Conservation (phyloP, 2,113 vertebrate genomes). For the Microcebus jonahi region DNA sequence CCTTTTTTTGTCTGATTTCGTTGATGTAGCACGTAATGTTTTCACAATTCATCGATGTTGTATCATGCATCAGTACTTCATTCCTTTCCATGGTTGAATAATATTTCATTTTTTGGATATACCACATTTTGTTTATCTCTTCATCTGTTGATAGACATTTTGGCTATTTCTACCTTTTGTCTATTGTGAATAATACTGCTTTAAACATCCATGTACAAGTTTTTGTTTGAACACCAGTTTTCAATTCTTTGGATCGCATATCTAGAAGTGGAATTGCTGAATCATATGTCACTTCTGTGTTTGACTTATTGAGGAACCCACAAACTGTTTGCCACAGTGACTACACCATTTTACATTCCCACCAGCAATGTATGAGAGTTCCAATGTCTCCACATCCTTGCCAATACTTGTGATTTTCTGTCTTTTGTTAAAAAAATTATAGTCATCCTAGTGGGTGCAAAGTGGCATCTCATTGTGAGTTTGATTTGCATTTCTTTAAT, state of each 20-base stretch:
- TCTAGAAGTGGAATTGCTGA: not conserved
- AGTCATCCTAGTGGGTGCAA: not conserved
- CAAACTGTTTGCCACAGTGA: not conserved
- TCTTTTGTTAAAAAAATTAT: not conserved
- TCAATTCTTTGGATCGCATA: not conserved
- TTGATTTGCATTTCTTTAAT: not conserved
- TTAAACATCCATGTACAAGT: not conserved
- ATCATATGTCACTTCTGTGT: not conserved
- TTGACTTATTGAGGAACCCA: not conserved
- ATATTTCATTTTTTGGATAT: not conserved
- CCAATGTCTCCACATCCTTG: not conserved
- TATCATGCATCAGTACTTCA: not conserved
- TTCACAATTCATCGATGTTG: not conserved
- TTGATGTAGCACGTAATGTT: not conserved
- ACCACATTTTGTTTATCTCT: not conserved
- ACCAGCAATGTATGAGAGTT: not conserved
- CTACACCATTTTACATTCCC: not conserved
- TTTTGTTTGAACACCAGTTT: constrained; percentile 10
- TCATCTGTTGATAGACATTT: not conserved
- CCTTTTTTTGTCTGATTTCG: not conserved
- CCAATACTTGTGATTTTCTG: not conserved
- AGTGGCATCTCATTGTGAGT: not conserved
- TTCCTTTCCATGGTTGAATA: not conserved
- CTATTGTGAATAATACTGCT: not conserved
- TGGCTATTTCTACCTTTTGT: not conserved